Evolutionary conservation across 1,140 invertebrate species (phyloP), one percentile per base, ranked within the genome.

Genomic region (Lasioglossum albipes): DNA sequence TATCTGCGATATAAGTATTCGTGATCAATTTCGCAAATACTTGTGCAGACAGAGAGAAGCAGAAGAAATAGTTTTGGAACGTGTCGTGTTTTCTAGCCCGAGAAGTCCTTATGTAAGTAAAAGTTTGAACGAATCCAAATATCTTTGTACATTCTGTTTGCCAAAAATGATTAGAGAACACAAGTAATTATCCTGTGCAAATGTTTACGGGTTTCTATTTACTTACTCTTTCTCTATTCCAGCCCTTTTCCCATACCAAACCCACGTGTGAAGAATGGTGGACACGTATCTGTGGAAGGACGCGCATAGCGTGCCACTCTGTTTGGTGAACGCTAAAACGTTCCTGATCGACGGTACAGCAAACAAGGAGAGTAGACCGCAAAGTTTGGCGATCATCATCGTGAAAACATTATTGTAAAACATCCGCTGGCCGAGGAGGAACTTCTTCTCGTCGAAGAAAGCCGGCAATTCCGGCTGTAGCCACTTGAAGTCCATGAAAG

Each of bases 241-340:
- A 13, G 97, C 93, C 49, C 96, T 94, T 65, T 95, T 92, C 18
- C 94, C 92, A 84, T 97, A 97, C 97, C 97, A 98, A 3, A 95
- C 88, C 4, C 95, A 90, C 22, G 96, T 95, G 85, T 97, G 96
- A 5, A 95, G 91, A 61, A 96, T 89, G 0, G 93, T 93, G 2
- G 91, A 94, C 2, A 96, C 89, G 89, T 98, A 98, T 84, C 97
- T 94, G 62, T 94, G 95, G 90, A 97, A 97, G 0, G 97, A 96
- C 0, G 94, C 94, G 31, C 94, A 94, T 0, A 94, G 89, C 5
- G 94, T 95, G 31, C 94, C 94, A 49, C 96, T 97, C 84, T 96
- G 95, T 31, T 95, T 94, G 0, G 96, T 96, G 36, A 95, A 95
- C 36, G 95, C 93, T 1, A 97, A 91, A 41, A 97, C 94, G 3